Conservation (phyloP, 1,140 invertebrate species). For the Branchinecta lindahli region DNA sequence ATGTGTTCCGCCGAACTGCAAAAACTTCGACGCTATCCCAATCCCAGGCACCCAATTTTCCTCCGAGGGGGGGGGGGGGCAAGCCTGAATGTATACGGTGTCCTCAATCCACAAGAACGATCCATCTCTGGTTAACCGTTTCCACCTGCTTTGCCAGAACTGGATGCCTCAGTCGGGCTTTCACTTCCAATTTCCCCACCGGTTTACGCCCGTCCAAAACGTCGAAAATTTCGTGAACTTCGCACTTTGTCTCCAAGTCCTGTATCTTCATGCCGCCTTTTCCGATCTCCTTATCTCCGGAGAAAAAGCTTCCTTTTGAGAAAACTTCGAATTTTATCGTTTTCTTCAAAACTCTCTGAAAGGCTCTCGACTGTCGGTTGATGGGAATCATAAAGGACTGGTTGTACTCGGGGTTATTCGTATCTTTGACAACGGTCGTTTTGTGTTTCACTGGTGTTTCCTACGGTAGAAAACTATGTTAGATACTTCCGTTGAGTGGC, state of each 20-base stretch:
- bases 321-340: slow-evolving; percentile 77
- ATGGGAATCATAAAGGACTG: slow-evolving; percentile 59
- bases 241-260: slow-evolving; percentile 66
- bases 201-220: slow-evolving; percentile 80
- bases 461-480: slow-evolving; percentile 32
- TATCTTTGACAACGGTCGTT: slow-evolving; percentile 61
- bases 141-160: slow-evolving; percentile 77
- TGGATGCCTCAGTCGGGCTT: slow-evolving; percentile 77
- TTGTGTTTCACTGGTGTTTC: slow-evolving; percentile 61
- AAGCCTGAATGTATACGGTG: background rate
- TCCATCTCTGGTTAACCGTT: slow-evolving; percentile 77
- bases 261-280: slow-evolving; percentile 64
- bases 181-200: slow-evolving; percentile 75
- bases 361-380: slow-evolving; percentile 55
- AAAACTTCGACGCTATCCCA: no score
- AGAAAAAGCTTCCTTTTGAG: slow-evolving; percentile 78
- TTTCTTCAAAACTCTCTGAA: slow-evolving; percentile 73
- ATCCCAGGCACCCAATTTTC: no score
- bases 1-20: no score
- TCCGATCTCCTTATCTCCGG: slow-evolving; percentile 71
- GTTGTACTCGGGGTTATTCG: slow-evolving; percentile 76
- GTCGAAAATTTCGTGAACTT: slow-evolving; percentile 74
- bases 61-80: no score
- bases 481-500: slow-evolving; percentile 12
- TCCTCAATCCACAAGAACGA: slow-evolving; percentile 10